Evolutionary conservation across 2,797 vertebrate genomes (phyloP).

Genomic region (Loris lydekkerianus): DNA sequence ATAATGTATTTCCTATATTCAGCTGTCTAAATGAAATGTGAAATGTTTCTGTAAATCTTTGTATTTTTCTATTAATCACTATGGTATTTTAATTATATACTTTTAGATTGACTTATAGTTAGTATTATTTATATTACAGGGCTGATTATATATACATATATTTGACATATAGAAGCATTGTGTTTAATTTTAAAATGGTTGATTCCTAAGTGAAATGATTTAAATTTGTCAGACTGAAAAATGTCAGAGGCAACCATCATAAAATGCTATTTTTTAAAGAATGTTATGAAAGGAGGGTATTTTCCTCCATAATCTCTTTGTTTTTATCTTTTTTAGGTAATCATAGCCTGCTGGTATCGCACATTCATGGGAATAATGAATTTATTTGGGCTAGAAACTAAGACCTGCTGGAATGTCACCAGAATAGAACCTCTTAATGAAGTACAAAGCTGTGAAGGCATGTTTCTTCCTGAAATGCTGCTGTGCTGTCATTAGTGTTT

Average conservation of each 20-base stretch:
- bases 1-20: not conserved
- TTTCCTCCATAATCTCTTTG: conserved; percentile 7
- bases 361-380: conserved; percentile 89
- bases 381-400: conserved; percentile 91
- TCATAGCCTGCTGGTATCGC: conserved; percentile 94
- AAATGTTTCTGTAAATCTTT: conserved; percentile 2
- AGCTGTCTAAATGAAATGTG: not conserved
- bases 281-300: not conserved
- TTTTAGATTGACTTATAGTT: conserved; percentile 15
- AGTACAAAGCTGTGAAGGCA: conserved; percentile 96
- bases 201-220: not conserved
- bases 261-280: conserved; percentile 37
- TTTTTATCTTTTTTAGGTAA: conserved; percentile 89
- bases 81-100: conserved; percentile 30
- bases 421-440: conserved; percentile 92
- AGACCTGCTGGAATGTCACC: conserved; percentile 95
- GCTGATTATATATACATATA: not conserved
- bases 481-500: not conserved
- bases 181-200: conserved; percentile 19
- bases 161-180: not conserved
- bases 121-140: not conserved
- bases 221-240: conserved; percentile 24
- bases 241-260: not conserved
- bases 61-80: conserved; percentile 8
- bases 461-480: conserved; percentile 2